These are phyloP conservation scores for Myrmophylax atrothorax DNA, from an alignment of 2,113 vertebrate species.

Conservation along the genomic window DNA sequence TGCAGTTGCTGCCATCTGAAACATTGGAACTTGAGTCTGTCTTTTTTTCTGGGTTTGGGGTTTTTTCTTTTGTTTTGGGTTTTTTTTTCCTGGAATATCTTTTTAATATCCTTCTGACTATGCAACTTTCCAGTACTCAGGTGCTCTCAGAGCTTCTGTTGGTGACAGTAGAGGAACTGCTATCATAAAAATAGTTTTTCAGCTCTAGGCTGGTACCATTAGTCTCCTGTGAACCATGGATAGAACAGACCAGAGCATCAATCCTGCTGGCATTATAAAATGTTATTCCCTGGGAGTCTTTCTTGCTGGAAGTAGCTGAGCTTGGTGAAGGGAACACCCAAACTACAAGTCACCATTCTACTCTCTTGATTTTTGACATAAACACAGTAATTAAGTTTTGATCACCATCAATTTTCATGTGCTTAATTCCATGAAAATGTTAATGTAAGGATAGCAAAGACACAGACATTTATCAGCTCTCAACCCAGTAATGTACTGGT, in stretches of 20 bases:
- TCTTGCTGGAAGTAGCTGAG: background rate
- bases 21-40: background rate
- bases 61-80: rapidly evolving
- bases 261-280: background rate
- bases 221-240: background rate
- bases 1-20: background rate
- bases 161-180: background rate
- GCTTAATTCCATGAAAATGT: background rate
- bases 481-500: background rate
- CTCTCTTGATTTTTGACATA: conserved; percentile 20
- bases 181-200: background rate
- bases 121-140: background rate
- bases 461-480: background rate
- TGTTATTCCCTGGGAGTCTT: background rate
- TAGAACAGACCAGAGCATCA: background rate
- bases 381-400: conserved; percentile 26
- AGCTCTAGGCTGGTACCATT: background rate
- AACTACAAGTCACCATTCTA: background rate
- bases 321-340: background rate
- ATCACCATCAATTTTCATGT: background rate
- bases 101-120: background rate
- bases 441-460: background rate
- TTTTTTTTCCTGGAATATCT: background rate
- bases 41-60: background rate
- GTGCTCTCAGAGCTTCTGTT: background rate